Evolutionary conservation across 2,113 vertebrate genomes (phyloP).

Genomic region (Perognathus longimembris): DNA sequence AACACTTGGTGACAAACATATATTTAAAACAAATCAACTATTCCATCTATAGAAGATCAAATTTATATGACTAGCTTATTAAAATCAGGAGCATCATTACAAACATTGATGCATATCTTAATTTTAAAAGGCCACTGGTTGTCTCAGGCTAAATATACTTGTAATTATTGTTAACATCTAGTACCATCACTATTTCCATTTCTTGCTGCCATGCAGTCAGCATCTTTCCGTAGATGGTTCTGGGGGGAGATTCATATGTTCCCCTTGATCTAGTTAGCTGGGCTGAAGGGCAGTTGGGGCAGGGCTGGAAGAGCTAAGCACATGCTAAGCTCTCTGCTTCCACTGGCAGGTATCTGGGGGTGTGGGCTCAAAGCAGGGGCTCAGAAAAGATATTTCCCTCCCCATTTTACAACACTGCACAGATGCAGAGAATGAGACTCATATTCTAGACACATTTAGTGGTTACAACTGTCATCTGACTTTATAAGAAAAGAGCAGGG

Average conservation of each 20-base stretch:
- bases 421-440: background rate
- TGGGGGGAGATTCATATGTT: background rate
- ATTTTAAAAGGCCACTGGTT: constrained; percentile 50
- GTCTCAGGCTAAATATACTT: constrained; percentile 27
- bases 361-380: background rate
- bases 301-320: background rate
- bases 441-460: constrained; percentile 21
- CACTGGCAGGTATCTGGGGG: background rate
- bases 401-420: constrained; percentile 23
- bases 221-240: constrained; percentile 31
- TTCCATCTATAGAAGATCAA: background rate
- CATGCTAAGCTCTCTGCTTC: background rate
- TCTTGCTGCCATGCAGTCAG: constrained; percentile 24
- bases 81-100: constrained; percentile 15
- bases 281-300: background rate
- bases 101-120: constrained; percentile 30
- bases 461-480: constrained; percentile 9
- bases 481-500: background rate
- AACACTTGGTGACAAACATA: too few relatives aligned
- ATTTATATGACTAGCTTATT: constrained; percentile 17
- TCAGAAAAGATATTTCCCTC: background rate
- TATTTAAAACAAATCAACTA: background rate
- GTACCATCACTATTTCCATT: background rate
- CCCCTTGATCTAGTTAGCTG: background rate
- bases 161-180: constrained; percentile 2